Conservation (phyloP, 2,113 vertebrate species). For the Diphyllodes magnificus region DNA sequence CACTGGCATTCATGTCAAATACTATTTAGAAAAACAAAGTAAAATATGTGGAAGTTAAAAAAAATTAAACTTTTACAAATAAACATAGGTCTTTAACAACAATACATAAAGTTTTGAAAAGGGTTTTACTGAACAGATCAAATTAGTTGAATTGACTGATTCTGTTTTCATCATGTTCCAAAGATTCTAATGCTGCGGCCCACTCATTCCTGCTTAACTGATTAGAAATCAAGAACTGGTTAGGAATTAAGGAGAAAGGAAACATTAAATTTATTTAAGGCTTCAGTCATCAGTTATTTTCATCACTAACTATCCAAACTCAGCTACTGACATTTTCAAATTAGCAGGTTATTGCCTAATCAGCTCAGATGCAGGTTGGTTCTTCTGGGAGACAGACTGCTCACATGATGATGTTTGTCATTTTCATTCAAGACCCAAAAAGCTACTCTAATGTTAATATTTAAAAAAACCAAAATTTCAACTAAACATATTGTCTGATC, state of each 20-base stretch:
- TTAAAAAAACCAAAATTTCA: not conserved
- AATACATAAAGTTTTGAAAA: not conserved
- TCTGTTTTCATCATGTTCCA: not conserved
- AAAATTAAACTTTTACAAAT: not conserved
- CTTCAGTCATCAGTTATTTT: not conserved
- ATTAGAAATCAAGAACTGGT: not conserved
- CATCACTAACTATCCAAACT: not conserved
- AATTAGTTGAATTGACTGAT: not conserved
- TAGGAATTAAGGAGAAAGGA: not conserved
- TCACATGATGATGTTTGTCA: not conserved
- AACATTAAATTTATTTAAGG: not conserved
- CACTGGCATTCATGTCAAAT: not conserved
- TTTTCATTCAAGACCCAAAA: not conserved
- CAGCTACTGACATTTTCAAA: not conserved
- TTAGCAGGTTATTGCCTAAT: not conserved
- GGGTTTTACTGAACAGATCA: not conserved
- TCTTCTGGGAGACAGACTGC: not conserved
- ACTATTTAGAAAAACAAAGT: not conserved
- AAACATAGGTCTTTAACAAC: not conserved
- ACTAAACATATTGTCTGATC: not conserved
- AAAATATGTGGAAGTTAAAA: not conserved
- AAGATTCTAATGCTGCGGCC: not conserved
- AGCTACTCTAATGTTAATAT: accelerated
- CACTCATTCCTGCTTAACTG: not conserved
- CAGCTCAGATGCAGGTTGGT: not conserved